Percentiles rank a stretch among this genome's conserved stretches.
Conservation (phyloP, 2,797 vertebrate species). For the Rhincodon typus region DNA sequence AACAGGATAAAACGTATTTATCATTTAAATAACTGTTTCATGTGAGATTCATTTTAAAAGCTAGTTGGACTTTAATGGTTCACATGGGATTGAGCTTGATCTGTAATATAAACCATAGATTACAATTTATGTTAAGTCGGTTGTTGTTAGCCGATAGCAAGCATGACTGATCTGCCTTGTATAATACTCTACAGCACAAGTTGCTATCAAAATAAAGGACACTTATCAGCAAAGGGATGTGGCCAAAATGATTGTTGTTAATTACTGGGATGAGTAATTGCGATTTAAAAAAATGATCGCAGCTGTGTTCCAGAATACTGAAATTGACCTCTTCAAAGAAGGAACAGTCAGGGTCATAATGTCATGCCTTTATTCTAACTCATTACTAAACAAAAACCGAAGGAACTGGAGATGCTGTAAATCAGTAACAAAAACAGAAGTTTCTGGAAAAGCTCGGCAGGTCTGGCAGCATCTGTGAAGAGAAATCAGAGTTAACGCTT, state of each 20-base stretch:
- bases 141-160: neutral
- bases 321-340: neutral
- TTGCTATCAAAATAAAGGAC: neutral
- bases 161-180: neutral
- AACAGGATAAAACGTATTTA: no score
- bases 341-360: neutral
- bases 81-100: neutral
- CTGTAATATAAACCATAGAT: neutral
- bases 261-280: no score
- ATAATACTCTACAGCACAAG: neutral
- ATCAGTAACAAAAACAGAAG: no score
- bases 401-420: no score
- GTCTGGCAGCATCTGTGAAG: no score
- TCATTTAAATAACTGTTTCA: neutral
- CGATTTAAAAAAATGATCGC: no score
- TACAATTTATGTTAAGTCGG: neutral
- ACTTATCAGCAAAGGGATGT: neutral
- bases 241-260: neutral
- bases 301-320: no score
- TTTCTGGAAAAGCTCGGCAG: no score
- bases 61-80: neutral
- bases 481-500: no score
- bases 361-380: neutral
- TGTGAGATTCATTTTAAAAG: neutral
- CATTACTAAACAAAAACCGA: neutral